phyloP scores from a whole-genome alignment of 2,888 invertebrate species.

The Ganaspis brasiliensis region DNA sequence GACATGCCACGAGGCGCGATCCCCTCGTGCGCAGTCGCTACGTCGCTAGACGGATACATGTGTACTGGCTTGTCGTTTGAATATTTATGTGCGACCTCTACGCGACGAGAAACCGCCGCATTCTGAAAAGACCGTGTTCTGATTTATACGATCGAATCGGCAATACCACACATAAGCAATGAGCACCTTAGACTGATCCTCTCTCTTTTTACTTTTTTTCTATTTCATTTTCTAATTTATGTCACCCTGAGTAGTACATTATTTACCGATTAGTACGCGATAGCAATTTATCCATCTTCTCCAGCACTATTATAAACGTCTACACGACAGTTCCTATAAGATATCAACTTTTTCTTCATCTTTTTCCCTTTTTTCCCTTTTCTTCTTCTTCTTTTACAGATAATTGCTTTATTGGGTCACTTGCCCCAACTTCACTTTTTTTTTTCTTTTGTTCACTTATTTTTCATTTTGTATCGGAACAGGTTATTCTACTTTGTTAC shows the following conservation, averaged over 20 bases:
- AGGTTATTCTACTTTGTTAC: constrained; percentile 32
- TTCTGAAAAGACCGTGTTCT: constrained; percentile 74
- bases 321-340: neutral
- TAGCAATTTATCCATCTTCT: constrained; percentile 30
- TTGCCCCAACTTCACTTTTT: constrained; percentile 11
- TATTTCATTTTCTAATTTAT: constrained; percentile 43
- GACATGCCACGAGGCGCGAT: constrained; percentile 57
- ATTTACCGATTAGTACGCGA: constrained; percentile 28
- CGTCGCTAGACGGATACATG: constrained; percentile 68
- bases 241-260: constrained; percentile 17
- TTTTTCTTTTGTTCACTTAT: constrained; percentile 22
- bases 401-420: constrained; percentile 41
- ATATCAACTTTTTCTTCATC: constrained; percentile 18
- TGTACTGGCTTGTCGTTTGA: constrained; percentile 72
- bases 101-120: constrained; percentile 68
- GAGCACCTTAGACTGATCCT: constrained; percentile 59
- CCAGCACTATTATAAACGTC: neutral
- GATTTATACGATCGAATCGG: constrained; percentile 73
- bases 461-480: constrained; percentile 32
- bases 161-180: constrained; percentile 58
- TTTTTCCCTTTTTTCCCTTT: neutral
- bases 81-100: constrained; percentile 75
- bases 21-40: constrained; percentile 55
- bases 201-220: constrained; percentile 49
- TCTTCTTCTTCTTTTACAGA: constrained; percentile 25